Evolutionary conservation across 1,140 invertebrate genomes (phyloP), one percentile per base, ranked within the genome.

Genomic region (Hylyphantes graminicola): DNA sequence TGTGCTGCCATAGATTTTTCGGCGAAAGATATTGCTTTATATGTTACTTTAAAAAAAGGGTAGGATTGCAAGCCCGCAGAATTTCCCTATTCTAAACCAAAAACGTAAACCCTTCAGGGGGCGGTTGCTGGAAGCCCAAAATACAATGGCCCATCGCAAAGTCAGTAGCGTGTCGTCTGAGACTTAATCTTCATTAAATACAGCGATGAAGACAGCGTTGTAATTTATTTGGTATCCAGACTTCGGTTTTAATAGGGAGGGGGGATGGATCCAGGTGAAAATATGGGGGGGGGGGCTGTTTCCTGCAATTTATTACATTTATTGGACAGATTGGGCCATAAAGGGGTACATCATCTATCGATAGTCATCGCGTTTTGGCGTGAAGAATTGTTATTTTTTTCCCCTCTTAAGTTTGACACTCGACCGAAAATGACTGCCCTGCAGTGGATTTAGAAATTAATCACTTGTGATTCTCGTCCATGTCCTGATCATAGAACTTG

Each of bases 221-320:
- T 67, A 74, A 83, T 83, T 83, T 67, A 83, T 75, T 75, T 65
- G 13, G 51, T 61, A 78, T 65, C 59, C 76, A 67, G 74, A 17
- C 61, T 15, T 63, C 74, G 64, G 55, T 73, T 72, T 68, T 80
- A 53, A 80, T 70, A 48, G 50, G 78, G 17, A 53, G 67, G 51
- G n/a, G 76, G 59, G 35, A 35, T 35, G 5, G 35, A 35, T 35
- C 1, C 35, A 35, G 35, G 35, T 35, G 35, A 35, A 35, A 35
- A 35, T 35, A 67, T 21, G 35, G 77, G 65, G 79, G 50, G 12
- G 67, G 55, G n/a, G 13, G 55, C 55, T 67, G 75, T 83, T 83
- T 83, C 80, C 80, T 83, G 80, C 72, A 83, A 83, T 83, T 63
- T 63, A 83, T 83, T 83, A 83, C 57, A 54, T 78, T 65, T 64